Evolutionary conservation across 1,140 invertebrate species (phyloP), one percentile per base, ranked within the genome.

Genomic region (Palaemon carinicauda): DNA sequence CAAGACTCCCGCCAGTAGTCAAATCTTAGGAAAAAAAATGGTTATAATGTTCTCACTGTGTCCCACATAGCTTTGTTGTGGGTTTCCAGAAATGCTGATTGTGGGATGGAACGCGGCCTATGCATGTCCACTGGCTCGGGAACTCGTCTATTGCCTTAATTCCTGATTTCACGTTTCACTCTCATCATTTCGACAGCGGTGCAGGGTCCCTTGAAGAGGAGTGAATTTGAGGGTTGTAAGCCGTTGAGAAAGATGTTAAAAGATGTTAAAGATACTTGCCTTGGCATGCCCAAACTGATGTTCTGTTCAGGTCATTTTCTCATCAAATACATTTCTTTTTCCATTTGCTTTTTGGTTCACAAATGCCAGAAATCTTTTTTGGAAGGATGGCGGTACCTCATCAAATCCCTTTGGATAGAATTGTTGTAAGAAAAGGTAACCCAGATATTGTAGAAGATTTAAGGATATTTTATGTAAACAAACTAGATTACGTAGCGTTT

Each of bases 111-210:
- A 24, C 31, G 51, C 33, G 52, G 53, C 54, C 56, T 15, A 10
- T 80, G 53, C 21, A 60, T 80, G 78, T 33, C 78, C 78, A 80
- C 53, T 33, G 21, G 9, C 78, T 60, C 53, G n/a, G 53, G 15
- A 19, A 33, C 29, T 33, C 60, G 74, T 77, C 74, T 77, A 29
- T 21, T 80, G 78, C 78, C 78, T 80, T 80, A 80, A 56, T 80
- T 80, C 27, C 54, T 60, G 78, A 80, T 80, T 80, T 80, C 78
- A 60, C 56, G 60, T 80, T 80, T 80, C 78, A 60, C 56, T 80
- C 27, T 54, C 54, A 31, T 27, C 78, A 80, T 54, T 80, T 60
- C 54, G 29, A 80, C 54, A 80, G 78, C 52, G 41, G n/a, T 80
- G 78, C 56, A 31, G 33, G 31, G 78, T 54, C 54, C 52, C 53